These are phyloP conservation scores for Masticophis lateralis DNA, from an alignment of 2,797 vertebrate species.

Conservation along the genomic window DNA sequence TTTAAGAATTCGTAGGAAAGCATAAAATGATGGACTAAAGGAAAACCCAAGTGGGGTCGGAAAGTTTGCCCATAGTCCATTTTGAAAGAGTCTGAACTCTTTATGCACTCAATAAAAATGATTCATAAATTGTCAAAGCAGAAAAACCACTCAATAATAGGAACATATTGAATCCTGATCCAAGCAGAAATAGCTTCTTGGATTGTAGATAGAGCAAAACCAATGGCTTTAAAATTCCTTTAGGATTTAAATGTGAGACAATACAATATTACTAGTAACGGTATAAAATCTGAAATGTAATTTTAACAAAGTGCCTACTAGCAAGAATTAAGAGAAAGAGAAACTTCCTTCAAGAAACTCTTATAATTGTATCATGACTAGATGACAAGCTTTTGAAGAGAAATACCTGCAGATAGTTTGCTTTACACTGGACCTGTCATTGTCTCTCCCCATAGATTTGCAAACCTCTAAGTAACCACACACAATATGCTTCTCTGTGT, in stretches of 20 bases:
- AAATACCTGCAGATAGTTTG: neutral
- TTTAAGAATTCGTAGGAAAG: neutral
- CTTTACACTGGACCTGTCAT: neutral
- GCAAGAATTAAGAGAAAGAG: neutral
- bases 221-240: neutral
- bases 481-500: no score
- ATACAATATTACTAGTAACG: neutral
- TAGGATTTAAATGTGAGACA: neutral
- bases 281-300: neutral
- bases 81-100: neutral
- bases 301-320: neutral
- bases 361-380: neutral
- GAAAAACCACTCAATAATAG: neutral
- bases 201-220: neutral
- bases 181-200: neutral
- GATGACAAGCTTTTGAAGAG: neutral
- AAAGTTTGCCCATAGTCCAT: neutral
- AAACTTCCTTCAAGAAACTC: neutral
- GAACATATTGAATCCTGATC: neutral
- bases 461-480: neutral
- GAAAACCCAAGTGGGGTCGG: neutral
- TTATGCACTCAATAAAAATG: neutral
- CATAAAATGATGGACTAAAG: neutral
- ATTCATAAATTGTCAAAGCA: neutral
- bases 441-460: neutral